Evolutionary conservation across 1,140 invertebrate species (phyloP), one percentile per base, ranked within the genome.

Genomic region (Caenorhabditis brenneri): DNA sequence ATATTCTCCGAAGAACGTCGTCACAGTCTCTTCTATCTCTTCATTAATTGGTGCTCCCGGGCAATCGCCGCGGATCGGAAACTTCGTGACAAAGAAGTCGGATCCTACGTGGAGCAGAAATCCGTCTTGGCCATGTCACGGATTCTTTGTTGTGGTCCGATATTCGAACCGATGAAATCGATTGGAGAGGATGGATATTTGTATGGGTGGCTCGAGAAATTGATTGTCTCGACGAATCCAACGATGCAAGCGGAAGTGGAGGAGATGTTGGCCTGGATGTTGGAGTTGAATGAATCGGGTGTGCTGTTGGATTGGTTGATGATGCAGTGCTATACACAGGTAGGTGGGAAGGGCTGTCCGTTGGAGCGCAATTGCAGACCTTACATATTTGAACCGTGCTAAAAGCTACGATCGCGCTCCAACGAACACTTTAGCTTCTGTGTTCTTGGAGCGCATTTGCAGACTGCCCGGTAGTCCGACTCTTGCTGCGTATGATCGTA

Each of bases 271-370:
- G 95, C 98, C 1, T 91, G 98, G 39, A 91, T 99, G 31, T 91
- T 99, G 60, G 97, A 99, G 92, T 96, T 95, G 87, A 99, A 99
- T 93, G 95, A 96, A 1, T 97, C 99, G 91, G 95, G 96, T 0
- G 93, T 95, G 3, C 92, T 99, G 19, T 92, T 99, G 7, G 97
- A 99, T 91, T 99, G 97, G 97, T 94, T 97, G 0, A 96, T 99
- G 27, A 96, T 98, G 92, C 94, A 96, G 74, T 99, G 97, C 91
- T 99, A 97, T 79, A 48, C 74, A 5, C 83, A 84, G 55, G 83
- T 84, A 65, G 0, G 36, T 3, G 12, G 1, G 16, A 22, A 16
- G 16, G 19, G 5, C 1, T 12, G 1, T 78, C 29, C 39, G 24
- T 60, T 10, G 1, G 1, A 60, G 12, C 31, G 55, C 1, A 29